Evolutionary conservation across 2,797 vertebrate genomes (phyloP).

Genomic region (Tiaroga cobitis): DNA sequence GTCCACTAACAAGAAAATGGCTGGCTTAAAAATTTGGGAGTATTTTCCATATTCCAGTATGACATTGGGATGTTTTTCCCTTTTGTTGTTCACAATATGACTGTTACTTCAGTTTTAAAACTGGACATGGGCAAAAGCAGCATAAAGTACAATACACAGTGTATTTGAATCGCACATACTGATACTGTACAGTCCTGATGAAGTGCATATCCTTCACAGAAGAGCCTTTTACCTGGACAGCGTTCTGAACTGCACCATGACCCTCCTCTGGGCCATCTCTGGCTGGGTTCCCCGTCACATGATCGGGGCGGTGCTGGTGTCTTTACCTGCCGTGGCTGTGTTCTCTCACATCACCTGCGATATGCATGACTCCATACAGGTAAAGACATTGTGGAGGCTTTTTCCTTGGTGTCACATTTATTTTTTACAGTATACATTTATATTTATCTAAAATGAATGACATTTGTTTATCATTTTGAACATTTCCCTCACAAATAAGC

Average conservation of each 20-base stretch:
- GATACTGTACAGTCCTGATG: not conserved
- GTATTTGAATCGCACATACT: not conserved
- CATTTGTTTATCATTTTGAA: not conserved
- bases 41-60: not conserved
- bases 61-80: not conserved
- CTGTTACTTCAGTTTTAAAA: not conserved
- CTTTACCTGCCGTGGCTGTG: constrained; percentile 87
- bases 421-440: not conserved
- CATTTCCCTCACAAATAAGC: not conserved
- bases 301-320: constrained; percentile 89
- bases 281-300: constrained; percentile 92
- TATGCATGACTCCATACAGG: constrained; percentile 87
- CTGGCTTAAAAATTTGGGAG: not conserved
- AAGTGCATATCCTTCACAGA: constrained; percentile 68
- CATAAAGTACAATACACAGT: not conserved
- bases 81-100: not conserved
- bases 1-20: not conserved
- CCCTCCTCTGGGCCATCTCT: constrained; percentile 83
- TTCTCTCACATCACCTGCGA: constrained; percentile 90
- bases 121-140: not conserved
- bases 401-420: not conserved
- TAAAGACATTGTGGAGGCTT: constrained; percentile 57
- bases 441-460: not conserved
- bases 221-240: constrained; percentile 93
- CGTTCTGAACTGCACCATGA: constrained; percentile 85